Conservation (phyloP, 1,140 invertebrate genomes). For the Mycetomoellerius zeteki region DNA sequence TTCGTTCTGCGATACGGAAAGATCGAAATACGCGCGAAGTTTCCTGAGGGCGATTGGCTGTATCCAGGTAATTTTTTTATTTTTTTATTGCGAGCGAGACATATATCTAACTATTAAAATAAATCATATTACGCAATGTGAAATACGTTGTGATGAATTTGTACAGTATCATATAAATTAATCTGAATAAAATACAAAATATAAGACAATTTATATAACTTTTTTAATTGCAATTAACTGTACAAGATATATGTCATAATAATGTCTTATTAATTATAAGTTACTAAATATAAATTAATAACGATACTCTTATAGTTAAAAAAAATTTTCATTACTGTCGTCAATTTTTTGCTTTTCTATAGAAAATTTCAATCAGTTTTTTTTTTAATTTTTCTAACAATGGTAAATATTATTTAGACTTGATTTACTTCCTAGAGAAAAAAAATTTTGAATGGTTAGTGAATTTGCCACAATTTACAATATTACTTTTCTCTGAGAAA, state of each 20-base stretch:
- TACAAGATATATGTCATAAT: background rate
- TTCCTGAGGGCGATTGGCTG: conserved; percentile 93
- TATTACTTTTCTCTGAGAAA: background rate
- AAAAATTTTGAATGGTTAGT: background rate
- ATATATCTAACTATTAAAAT: background rate
- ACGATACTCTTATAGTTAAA: background rate
- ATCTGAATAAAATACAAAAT: background rate
- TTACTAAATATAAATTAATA: background rate
- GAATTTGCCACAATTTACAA: too few relatives aligned
- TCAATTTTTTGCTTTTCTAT: background rate
- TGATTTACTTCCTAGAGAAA: background rate
- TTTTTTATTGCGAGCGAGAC: background rate
- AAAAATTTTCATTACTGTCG: background rate
- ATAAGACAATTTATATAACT: conserved; percentile 1
- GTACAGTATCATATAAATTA: background rate
- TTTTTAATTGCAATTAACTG: background rate
- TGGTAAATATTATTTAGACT: background rate
- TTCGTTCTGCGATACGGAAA: conserved; percentile 92
- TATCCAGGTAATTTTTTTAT: conserved; percentile 89
- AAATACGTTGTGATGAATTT: background rate
- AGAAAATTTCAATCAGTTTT: background rate
- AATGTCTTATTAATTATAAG: background rate
- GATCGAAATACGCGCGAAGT: conserved; percentile 92
- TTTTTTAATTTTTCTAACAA: background rate
- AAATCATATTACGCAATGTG: background rate